Conservation (phyloP, 2,113 vertebrate species). For the Apaloderma vittatum region DNA sequence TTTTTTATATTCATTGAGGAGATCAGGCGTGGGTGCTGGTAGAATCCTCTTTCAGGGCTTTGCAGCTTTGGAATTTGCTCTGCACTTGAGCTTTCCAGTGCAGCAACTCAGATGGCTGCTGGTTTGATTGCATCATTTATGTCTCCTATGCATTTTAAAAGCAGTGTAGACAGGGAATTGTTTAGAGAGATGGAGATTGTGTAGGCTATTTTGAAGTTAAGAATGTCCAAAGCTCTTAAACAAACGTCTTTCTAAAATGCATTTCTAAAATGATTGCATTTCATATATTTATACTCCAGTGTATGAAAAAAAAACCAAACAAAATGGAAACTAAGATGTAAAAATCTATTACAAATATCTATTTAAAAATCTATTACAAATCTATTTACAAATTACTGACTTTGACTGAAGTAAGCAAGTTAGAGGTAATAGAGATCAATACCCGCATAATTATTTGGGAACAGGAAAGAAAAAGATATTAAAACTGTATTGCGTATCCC, state of each 20-base stretch:
- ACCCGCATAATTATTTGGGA: background rate
- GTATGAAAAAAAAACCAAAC: background rate
- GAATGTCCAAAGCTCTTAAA: background rate
- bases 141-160: slow-evolving; percentile 4
- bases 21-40: slow-evolving; percentile 20
- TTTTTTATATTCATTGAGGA: slow-evolving; percentile 57
- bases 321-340: background rate
- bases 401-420: background rate
- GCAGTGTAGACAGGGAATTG: background rate
- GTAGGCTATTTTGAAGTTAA: background rate
- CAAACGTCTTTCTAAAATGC: background rate
- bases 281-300: background rate
- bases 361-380: no score
- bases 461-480: background rate
- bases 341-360: no score
- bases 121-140: background rate
- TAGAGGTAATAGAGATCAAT: background rate
- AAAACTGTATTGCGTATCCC: background rate
- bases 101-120: background rate
- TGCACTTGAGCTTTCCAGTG: background rate
- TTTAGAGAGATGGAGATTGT: background rate
- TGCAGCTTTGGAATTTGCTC: slow-evolving; percentile 32
- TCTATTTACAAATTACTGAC: background rate
- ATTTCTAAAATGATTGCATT: background rate
- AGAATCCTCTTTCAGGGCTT: slow-evolving; percentile 9